phyloP scores from a whole-genome alignment of 1,140 invertebrate genomes.

The Charaxes varanes region DNA sequence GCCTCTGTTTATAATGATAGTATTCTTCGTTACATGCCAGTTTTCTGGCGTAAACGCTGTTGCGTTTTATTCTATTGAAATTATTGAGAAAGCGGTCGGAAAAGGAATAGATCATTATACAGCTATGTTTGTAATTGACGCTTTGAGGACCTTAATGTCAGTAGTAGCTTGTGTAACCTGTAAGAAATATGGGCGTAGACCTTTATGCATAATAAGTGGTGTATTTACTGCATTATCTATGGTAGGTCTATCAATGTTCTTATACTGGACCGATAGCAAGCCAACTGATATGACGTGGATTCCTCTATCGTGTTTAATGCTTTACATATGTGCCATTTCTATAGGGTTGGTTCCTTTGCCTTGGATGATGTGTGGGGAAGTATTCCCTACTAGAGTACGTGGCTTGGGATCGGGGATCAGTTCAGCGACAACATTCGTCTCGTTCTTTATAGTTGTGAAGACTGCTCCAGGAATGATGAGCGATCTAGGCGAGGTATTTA shows the following conservation, averaged over 20 bases:
- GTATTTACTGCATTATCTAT: constrained; percentile 74
- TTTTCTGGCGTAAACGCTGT: constrained; percentile 81
- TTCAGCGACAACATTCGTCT: constrained; percentile 78
- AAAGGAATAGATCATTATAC: constrained; percentile 74
- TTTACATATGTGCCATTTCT: constrained; percentile 75
- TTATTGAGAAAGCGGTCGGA: constrained; percentile 74
- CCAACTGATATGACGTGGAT: constrained; percentile 65
- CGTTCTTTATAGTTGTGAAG: constrained; percentile 83
- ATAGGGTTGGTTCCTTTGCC: constrained; percentile 79
- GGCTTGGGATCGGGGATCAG: constrained; percentile 78
- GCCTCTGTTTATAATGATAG: constrained; percentile 76
- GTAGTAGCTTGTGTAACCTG: constrained; percentile 75
- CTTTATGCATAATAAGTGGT: constrained; percentile 75
- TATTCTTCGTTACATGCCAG: constrained; percentile 78
- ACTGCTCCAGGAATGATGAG: constrained; percentile 78
- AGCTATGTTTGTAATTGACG: constrained; percentile 79
- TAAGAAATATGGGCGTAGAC: constrained; percentile 75
- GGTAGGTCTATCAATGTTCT: constrained; percentile 62
- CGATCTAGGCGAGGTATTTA: constrained; percentile 74
- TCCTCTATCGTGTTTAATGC: constrained; percentile 70
- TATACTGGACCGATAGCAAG: constrained; percentile 42
- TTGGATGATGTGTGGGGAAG: constrained; percentile 81
- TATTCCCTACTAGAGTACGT: constrained; percentile 75
- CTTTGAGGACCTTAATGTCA: constrained; percentile 78
- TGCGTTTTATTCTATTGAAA: constrained; percentile 82